Evolutionary conservation across 2,113 vertebrate species (phyloP).

Genomic region (Pyxicephalus adspersus): DNA sequence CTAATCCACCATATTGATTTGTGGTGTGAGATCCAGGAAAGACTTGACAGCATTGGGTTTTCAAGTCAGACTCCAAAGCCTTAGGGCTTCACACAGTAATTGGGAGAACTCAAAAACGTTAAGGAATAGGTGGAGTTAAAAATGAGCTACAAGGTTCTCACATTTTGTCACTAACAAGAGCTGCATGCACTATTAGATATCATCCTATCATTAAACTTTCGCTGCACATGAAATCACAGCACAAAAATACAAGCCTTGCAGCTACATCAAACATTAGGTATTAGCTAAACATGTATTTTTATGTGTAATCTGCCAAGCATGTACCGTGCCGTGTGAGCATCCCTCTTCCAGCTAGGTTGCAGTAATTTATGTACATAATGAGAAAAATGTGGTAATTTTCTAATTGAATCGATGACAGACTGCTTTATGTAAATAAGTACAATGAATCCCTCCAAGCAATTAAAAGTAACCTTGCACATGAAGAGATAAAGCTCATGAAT

Average conservation of each 20-base stretch:
- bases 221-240: background rate
- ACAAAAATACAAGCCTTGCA: background rate
- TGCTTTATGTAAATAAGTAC: background rate
- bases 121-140: slow-evolving; percentile 5
- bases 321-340: background rate
- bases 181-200: slow-evolving; percentile 1
- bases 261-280: background rate
- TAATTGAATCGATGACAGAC: background rate
- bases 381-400: slow-evolving; percentile 8
- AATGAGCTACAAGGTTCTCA: slow-evolving; percentile 6
- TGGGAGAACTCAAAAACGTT: background rate
- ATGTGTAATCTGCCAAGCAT: background rate
- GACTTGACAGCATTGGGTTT: slow-evolving; percentile 40
- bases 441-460: slow-evolving; percentile 8
- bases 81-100: slow-evolving; percentile 10
- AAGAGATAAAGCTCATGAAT: background rate
- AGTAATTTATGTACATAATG: background rate
- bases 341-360: background rate
- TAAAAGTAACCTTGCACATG: background rate
- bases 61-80: slow-evolving; percentile 15
- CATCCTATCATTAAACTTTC: background rate
- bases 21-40: slow-evolving; percentile 22
- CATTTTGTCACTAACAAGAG: background rate
- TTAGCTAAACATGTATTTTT: background rate
- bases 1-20: slow-evolving; percentile 49